Percentiles rank a stretch among this genome's conserved stretches.
Evolutionary conservation across 2,797 vertebrate species (phyloP).

Genomic region (Crenuchus spilurus): DNA sequence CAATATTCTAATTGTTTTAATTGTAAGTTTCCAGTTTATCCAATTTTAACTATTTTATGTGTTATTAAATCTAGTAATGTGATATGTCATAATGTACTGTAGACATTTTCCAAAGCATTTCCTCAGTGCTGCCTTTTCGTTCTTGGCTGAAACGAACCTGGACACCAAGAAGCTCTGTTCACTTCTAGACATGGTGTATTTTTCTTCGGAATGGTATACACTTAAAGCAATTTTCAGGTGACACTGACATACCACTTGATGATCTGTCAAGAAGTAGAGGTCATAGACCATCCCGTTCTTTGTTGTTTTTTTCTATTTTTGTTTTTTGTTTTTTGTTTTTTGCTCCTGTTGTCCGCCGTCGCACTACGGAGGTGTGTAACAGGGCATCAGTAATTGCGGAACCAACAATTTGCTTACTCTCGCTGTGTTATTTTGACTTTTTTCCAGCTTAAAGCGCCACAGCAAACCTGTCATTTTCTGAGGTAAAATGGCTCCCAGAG

Average conservation of each 20-base stretch:
- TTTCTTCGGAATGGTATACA: slow-evolving; percentile 31
- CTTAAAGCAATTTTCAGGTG: slow-evolving; percentile 30
- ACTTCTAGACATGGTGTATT: neutral
- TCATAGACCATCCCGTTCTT: slow-evolving; percentile 7
- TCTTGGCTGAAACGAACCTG: slow-evolving; percentile 16
- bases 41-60: no score
- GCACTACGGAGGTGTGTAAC: neutral
- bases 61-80: neutral
- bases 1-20: no score
- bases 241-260: slow-evolving; percentile 28
- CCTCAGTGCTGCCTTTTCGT: neutral
- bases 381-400: slow-evolving; percentile 30
- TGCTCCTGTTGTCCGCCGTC: neutral
- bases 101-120: no score
- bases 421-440: slow-evolving; percentile 25
- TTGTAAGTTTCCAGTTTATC: no score
- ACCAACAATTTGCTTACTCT: slow-evolving; percentile 42
- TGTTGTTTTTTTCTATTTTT: neutral
- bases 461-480: slow-evolving; percentile 11
- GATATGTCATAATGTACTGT: no score
- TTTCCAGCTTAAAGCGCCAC: slow-evolving; percentile 28
- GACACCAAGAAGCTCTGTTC: neutral
- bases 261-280: slow-evolving; percentile 22
- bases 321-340: neutral
- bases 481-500: slow-evolving; percentile 37